Evolutionary conservation across 1,140 invertebrate species (phyloP).

Genomic region (Sinonovacula constricta): DNA sequence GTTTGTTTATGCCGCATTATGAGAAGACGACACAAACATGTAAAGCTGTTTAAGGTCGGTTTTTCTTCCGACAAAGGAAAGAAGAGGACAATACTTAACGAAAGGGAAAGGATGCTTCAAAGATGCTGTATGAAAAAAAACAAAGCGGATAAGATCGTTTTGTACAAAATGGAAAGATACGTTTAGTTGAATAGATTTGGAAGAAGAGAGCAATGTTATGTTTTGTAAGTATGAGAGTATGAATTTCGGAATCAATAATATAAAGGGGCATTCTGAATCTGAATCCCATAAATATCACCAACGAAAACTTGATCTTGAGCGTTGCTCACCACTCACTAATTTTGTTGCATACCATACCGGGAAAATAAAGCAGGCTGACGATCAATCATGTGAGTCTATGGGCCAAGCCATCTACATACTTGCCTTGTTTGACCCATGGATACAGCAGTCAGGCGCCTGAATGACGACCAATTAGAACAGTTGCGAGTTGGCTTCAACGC

Average conservation of each 20-base stretch:
- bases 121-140: background rate
- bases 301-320: background rate
- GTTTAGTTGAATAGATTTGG: background rate
- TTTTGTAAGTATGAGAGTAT: background rate
- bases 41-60: background rate
- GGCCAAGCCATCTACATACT: background rate
- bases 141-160: too few relatives aligned
- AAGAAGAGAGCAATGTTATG: background rate
- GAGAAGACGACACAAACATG: background rate
- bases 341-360: background rate
- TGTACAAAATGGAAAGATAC: background rate
- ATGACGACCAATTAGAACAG: background rate
- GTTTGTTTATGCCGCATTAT: background rate
- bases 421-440: background rate
- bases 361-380: background rate
- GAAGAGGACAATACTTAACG: background rate
- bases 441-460: background rate
- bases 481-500: background rate
- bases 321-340: background rate
- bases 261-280: background rate
- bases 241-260: background rate
- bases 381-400: background rate
- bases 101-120: background rate
- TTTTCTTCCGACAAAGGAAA: background rate
- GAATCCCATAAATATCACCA: background rate